Evolutionary conservation across 2,888 invertebrate species (phyloP), one percentile per base, ranked within the genome.

Genomic region (Maniola hyperantus): DNA sequence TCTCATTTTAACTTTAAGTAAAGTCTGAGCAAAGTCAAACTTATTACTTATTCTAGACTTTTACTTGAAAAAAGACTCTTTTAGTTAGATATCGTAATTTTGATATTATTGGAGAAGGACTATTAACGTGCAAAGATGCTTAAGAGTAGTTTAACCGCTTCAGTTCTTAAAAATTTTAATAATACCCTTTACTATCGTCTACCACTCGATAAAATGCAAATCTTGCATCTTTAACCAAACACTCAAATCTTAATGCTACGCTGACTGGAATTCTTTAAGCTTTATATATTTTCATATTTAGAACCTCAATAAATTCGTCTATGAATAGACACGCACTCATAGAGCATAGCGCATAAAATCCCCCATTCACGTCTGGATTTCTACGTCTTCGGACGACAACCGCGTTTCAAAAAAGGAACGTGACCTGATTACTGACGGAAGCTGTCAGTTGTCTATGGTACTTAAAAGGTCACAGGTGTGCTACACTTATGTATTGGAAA

Each of bases 351-450:
- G 68, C 67, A 73, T 74, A 71, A 71, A 71, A 70, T 68, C 72
- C 73, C 59, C 68, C 74, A 72, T 75, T 76, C 72, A 71, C 72
- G 71, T 72, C 67, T 71, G 69, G 69, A 73, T 72, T 73, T 73
- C 73, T 74, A 74, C 79, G 77, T 72, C 72, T 75, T 77, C 76
- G 78, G 71, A 67, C 74, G 72, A 80, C 83, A 82, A 82, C 81
- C 83, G 81, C 83, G 80, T 85, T 89, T 87, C 86, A 83, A 89
- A 89, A 89, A 90, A 88, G 84, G 88, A 89, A 89, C 91, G 91
- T 90, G 91, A 88, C 90, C 91, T 86, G 91, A 87, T 89, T 91
- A 88, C 88, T 83, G 86, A 89, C 88, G 86, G 89, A 88, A 88
- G 83, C 88, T 85, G 88, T 86, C 87, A 85, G 83, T 74, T 83